phyloP scores from a whole-genome alignment of 2,797 vertebrate species.

The Muscicapa comitata region DNA sequence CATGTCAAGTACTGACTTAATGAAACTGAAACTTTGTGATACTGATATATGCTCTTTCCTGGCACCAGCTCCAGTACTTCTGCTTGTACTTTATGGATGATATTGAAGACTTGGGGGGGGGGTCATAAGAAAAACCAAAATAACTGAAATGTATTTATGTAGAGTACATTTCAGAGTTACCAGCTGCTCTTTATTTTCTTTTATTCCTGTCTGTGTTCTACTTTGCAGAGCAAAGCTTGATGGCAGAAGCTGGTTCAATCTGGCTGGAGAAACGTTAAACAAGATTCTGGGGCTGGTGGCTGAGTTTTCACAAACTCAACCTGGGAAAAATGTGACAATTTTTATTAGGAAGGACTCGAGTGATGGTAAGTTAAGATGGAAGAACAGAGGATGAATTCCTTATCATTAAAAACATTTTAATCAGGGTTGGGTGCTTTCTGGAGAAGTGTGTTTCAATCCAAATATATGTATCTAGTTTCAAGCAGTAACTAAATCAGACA shows the following conservation, averaged over 20 bases:
- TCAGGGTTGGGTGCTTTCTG: neutral
- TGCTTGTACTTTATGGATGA: neutral
- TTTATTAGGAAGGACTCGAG: neutral
- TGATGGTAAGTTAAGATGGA: neutral
- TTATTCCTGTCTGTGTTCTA: neutral
- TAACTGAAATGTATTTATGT: neutral
- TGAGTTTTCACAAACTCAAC: neutral
- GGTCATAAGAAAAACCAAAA: neutral
- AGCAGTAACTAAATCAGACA: rapidly evolving
- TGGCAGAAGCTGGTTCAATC: neutral
- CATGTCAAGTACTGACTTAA: neutral
- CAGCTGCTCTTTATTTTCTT: neutral
- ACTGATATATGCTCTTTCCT: neutral
- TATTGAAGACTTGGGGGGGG: neutral
- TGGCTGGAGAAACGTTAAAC: neutral
- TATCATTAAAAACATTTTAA: neutral
- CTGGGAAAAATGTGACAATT: neutral
- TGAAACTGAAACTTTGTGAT: neutral
- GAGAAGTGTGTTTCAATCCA: neutral
- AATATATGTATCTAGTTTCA: neutral
- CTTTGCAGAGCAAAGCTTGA: neutral
- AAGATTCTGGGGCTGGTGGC: neutral
- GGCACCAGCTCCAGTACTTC: neutral
- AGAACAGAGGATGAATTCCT: neutral
- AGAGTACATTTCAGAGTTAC: neutral